Percentiles rank a stretch among this genome's conserved stretches.
These are phyloP conservation scores for Adelosebastes latens DNA, from an alignment of 2,797 vertebrate species.

Conservation along the genomic window DNA sequence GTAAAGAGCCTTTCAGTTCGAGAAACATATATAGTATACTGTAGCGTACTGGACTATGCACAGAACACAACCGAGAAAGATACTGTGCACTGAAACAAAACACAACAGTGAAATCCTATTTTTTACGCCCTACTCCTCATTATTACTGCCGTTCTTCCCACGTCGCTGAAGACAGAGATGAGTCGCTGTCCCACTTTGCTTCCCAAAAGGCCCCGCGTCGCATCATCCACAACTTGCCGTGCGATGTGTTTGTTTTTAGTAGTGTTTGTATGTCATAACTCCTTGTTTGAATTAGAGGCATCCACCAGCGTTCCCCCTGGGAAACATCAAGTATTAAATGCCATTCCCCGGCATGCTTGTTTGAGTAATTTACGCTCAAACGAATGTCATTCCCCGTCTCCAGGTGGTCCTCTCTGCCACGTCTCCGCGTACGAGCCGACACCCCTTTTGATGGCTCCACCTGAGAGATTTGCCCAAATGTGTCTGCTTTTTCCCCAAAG, in stretches of 20 bases:
- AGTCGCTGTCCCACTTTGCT: slow-evolving; percentile 56
- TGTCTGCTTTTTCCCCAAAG: slow-evolving; percentile 72
- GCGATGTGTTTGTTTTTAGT: slow-evolving; percentile 68
- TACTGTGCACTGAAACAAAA: neutral
- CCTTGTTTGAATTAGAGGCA: slow-evolving; percentile 70
- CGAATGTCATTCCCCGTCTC: slow-evolving; percentile 76
- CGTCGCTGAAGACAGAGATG: slow-evolving; percentile 22
- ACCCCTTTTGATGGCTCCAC: slow-evolving; percentile 81
- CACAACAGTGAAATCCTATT: neutral
- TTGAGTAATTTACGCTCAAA: slow-evolving; percentile 83
- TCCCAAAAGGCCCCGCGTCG: slow-evolving; percentile 58
- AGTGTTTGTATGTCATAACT: slow-evolving; percentile 63
- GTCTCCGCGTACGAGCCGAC: slow-evolving; percentile 66
- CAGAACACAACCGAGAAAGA: neutral
- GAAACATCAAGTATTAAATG: slow-evolving; percentile 77
- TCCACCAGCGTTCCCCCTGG: slow-evolving; percentile 63
- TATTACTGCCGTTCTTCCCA: neutral
- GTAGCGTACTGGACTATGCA: neutral
- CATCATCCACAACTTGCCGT: slow-evolving; percentile 44
- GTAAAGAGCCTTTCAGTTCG: neutral
- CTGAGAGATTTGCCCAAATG: slow-evolving; percentile 84
- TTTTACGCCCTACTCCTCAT: slow-evolving; percentile 1
- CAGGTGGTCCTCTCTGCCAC: slow-evolving; percentile 79
- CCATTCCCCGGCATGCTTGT: slow-evolving; percentile 77
- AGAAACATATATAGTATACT: too few species aligned